Base-by-base conservation (phyloP, 2,888 invertebrate genomes). In the Pyrgus malvae region DNA sequence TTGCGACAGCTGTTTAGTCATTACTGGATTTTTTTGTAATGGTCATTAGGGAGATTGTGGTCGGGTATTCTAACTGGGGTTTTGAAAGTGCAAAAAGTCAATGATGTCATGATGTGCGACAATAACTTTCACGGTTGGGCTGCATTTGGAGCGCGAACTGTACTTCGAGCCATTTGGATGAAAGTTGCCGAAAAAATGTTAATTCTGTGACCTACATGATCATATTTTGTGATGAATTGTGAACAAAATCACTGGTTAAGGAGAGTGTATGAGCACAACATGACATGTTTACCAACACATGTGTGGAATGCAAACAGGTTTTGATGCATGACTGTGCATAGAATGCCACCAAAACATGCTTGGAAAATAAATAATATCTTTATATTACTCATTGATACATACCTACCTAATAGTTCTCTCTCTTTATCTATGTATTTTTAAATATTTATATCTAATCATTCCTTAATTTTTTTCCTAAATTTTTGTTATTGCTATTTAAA, bases 71-170 rank as follows among this genome's bases (percentile, higher is more conserved):
- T 31, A 65, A 60, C 63, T 65, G 66, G 60, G 63, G 62, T 76
- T 82, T 82, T 78, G 83, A 83, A 84, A 84, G 82, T 80, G 74
- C 74, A 86, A 86, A 83, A 87, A 83, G 79, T 72, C 71, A 68
- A 79, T 87, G 90, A 88, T 89, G 90, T 86, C 89, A 89, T 80
- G 72, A 67, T 48, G 49, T 50, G 77, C 80, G 86, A 82, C 86
- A 85, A 81, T 87, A 88, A 88, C 89, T 89, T 89, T 90, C 89
- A 90, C 87, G 89, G 89, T 89, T 89, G 84, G 87, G 79, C 74
- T 87, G 81, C 79, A 88, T 86, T 84, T 82, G 66, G 88, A 84
- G 79, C 86, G 79, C 75, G 76, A 85, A 86, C 85, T 82, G 86
- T 87, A 86, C 80, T 79, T 82, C 68, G 69, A 72, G 73, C 70